Base-by-base conservation (phyloP, 2,888 invertebrate genomes). In the Lottia gigantea region DNA sequence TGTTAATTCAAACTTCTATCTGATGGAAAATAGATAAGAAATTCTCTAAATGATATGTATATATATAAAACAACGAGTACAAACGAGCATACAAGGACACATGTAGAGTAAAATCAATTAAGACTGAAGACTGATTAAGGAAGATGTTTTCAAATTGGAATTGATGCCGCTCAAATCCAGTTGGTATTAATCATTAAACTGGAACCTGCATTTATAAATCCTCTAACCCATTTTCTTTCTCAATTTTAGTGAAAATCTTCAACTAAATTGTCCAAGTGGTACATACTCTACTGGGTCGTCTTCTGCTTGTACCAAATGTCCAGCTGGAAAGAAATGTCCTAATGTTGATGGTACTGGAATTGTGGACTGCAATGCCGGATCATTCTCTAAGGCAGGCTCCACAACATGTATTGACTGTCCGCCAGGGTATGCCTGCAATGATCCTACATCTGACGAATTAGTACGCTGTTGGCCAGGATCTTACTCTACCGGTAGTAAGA, bases 321-420 rank as follows among this genome's bases (percentile, higher is more conserved):
- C 76, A 4, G 82, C 86, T 7, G 87, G 87, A 7, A 71, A 73
- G 40, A 81, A 76, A 47, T 87, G 86, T 71, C 85, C 86, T 1
- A 82, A 82, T 61, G 64, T 69, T 0, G 85, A 85, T 64, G 86
- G 86, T 8, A 74, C 82, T 0, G 83, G 82, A 8, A 85, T 81
- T 26, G 76, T 71, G 2, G 74, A 71, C 62, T 87, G 87, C 71
- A 55, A 70, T 0, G 65, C 80, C 1, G 87, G 87, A 11, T 79
- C 79, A 23, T 87, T 81, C 67, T 83, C 87, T 0, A 67, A 78
- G 12, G 79, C 82, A 7, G 83, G 85, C 25, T 71, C 80, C 0
- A 75, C 76, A 2, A 69, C 61, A 12, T 85, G 84, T 67, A 79
- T 78, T 6, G 73, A 77, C 62, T 85, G 84, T 70, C 81, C 79